Percentiles rank a stretch among this genome's conserved stretches.
Evolutionary conservation across 2,797 vertebrate species (phyloP).

Genomic region (Peromyscus attwateri): DNA sequence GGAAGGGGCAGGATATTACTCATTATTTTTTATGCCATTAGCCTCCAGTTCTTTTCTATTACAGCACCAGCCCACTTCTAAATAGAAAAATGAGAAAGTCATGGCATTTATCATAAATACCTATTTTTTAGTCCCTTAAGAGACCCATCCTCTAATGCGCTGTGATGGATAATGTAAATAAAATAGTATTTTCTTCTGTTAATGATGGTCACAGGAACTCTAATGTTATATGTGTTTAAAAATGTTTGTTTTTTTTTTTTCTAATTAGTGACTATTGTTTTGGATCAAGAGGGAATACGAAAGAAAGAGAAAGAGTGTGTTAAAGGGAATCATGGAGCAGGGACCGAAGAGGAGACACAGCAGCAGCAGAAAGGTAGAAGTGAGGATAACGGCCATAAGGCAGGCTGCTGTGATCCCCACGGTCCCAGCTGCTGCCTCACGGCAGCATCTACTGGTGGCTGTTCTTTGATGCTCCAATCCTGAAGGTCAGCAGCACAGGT

Average conservation of each 20-base stretch:
- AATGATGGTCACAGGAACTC: slow-evolving; percentile 6
- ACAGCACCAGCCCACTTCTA: slow-evolving; percentile 62
- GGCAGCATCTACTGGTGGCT: slow-evolving; percentile 69
- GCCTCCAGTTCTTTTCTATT: slow-evolving; percentile 75
- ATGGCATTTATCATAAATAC: slow-evolving; percentile 63
- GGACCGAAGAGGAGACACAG: slow-evolving; percentile 58
- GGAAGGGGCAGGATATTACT: slow-evolving; percentile 78
- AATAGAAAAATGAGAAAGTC: slow-evolving; percentile 59
- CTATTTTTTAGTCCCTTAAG: slow-evolving; percentile 4
- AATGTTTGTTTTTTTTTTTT: background rate
- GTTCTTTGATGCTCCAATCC: slow-evolving; percentile 70
- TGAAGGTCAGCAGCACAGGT: slow-evolving; percentile 81
- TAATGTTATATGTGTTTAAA: background rate
- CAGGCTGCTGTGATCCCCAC: slow-evolving; percentile 74
- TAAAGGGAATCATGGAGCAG: background rate
- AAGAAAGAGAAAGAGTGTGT: slow-evolving; percentile 19
- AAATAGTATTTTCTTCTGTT: slow-evolving; percentile 48
- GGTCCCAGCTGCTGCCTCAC: slow-evolving; percentile 76
- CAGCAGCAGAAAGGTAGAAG: slow-evolving; percentile 76
- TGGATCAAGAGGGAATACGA: slow-evolving; percentile 47
- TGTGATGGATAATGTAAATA: slow-evolving; percentile 61
- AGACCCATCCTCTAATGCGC: background rate
- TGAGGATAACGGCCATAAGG: slow-evolving; percentile 79
- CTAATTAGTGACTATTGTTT: slow-evolving; percentile 49
- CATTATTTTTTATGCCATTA: slow-evolving; percentile 74